phyloP scores from a whole-genome alignment of 2,888 invertebrate species.

The Cephus nigrinus region DNA sequence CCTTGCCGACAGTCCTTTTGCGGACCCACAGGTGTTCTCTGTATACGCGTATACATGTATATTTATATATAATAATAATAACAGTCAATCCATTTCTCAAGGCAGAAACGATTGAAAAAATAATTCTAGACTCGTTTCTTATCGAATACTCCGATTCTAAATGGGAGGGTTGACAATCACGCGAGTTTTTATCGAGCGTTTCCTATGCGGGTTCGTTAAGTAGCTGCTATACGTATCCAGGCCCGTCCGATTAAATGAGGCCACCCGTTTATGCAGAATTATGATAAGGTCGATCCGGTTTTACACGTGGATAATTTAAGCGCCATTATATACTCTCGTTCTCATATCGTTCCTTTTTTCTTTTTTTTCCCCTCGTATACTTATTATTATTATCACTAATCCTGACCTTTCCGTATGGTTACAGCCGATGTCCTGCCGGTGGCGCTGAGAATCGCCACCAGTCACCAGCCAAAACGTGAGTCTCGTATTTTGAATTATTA shows the following conservation, averaged over 20 bases:
- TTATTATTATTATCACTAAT: neutral
- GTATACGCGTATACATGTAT: neutral
- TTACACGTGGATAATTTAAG: neutral
- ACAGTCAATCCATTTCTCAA: neutral
- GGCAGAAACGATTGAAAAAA: neutral
- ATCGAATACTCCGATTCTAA: conserved; percentile 15
- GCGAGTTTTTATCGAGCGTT: conserved; percentile 3
- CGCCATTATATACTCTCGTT: neutral
- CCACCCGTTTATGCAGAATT: conserved; percentile 10
- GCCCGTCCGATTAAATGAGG: neutral
- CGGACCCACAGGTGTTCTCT: neutral
- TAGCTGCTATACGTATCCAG: conserved; percentile 17
- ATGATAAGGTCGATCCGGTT: conserved; percentile 9
- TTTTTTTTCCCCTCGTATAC: neutral
- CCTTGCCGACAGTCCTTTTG: neutral
- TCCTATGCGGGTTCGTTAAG: conserved; percentile 43
- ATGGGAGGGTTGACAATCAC: conserved; percentile 1
- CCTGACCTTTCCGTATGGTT: neutral
- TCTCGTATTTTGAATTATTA: neutral
- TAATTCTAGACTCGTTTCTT: neutral
- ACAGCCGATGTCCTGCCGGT: neutral
- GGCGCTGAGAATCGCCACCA: neutral
- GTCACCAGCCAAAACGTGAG: neutral
- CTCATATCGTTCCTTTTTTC: neutral
- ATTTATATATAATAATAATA: no score